Percentiles rank a stretch among this genome's conserved stretches.
Conservation (phyloP, 1,140 invertebrate species). For the Drosophila watanabei region DNA sequence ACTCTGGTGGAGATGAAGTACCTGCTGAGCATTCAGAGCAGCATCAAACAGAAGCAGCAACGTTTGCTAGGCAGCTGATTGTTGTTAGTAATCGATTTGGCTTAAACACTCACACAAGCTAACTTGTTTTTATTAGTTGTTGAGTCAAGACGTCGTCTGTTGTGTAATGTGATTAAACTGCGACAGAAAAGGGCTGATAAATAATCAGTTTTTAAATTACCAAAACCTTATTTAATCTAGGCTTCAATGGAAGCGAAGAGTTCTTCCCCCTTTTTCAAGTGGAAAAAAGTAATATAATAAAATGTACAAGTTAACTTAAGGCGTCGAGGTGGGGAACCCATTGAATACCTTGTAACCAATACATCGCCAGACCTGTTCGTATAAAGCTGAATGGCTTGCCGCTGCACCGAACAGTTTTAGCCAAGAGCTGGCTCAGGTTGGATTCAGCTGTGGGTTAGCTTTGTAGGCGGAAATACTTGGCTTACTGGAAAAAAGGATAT, state of each 20-base stretch:
- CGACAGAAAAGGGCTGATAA: neutral
- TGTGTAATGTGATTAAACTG: conserved; percentile 29
- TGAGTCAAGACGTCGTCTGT: conserved; percentile 14
- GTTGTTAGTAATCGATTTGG: conserved; percentile 24
- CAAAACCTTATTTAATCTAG: conserved; percentile 2
- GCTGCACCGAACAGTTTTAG: conserved; percentile 17
- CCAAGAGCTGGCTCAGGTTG: neutral
- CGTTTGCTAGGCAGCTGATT: conserved; percentile 43
- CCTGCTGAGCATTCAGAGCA: conserved; percentile 91
- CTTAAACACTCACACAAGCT: conserved; percentile 7
- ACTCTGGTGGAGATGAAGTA: conserved; percentile 93
- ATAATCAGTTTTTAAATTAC: neutral
- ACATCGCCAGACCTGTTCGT: conserved; percentile 10
- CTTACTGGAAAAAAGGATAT: neutral
- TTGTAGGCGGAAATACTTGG: neutral
- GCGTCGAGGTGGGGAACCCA: conserved; percentile 5
- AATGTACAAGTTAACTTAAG: conserved; percentile 10
- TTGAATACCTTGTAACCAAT: conserved; percentile 4
- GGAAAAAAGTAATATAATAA: conserved; percentile 13
- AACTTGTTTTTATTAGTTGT: conserved; percentile 30
- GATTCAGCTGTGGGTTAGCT: neutral
- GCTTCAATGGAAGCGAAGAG: conserved; percentile 8
- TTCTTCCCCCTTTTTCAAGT: conserved; percentile 18
- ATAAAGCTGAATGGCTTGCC: conserved; percentile 23
- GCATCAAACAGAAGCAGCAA: conserved; percentile 89